Percentiles rank a stretch among this genome's conserved stretches.
phyloP scores from a whole-genome alignment of 2,113 vertebrate species.

The Hemichromis elongatus region DNA sequence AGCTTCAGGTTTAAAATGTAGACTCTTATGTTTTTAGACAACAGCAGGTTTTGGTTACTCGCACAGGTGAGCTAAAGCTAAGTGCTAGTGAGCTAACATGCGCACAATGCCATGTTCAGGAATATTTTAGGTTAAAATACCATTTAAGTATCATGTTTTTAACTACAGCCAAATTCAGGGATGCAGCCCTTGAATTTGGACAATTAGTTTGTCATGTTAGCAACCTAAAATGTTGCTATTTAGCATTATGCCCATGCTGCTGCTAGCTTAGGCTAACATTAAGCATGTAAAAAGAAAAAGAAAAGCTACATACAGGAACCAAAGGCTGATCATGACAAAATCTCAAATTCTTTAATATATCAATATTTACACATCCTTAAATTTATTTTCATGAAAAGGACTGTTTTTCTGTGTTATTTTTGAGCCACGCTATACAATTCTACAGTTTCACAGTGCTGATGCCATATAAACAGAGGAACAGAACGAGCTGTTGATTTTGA shows the following conservation, averaged over 20 bases:
- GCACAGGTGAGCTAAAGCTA: not conserved
- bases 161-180: not conserved
- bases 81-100: not conserved
- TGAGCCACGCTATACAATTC: not conserved
- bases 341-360: not conserved
- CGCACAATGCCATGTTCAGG: not conserved
- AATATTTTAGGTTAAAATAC: not conserved
- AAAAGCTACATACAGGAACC: not conserved
- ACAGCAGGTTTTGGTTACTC: not conserved
- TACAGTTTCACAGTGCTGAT: not conserved
- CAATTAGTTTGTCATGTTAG: not conserved
- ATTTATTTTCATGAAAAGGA: not conserved
- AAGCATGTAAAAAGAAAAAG: not conserved
- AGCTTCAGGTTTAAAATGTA: not conserved
- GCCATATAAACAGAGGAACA: not conserved
- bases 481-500: not conserved
- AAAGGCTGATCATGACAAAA: not conserved
- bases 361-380: not conserved
- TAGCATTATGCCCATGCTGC: not conserved
- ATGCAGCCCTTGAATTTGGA: not conserved
- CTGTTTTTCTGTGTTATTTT: not conserved
- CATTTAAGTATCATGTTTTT: not conserved
- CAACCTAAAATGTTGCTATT: not conserved
- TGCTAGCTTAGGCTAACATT: not conserved
- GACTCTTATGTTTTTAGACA: not conserved